Evolutionary conservation across 1,140 invertebrate genomes (phyloP).

Genomic region (Doryteuthis pealeii): DNA sequence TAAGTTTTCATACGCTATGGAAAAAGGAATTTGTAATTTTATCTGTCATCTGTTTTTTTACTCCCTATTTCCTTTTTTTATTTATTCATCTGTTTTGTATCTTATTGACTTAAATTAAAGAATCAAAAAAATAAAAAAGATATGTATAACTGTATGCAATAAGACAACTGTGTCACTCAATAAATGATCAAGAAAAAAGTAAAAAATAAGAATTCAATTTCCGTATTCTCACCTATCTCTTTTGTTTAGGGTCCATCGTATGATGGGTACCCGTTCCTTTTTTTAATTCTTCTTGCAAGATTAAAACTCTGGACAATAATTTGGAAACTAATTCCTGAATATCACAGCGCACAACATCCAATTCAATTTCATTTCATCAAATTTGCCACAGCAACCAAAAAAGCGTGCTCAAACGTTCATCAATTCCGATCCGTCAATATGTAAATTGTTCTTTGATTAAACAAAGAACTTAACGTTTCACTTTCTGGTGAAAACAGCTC

Average conservation of each 20-base stretch:
- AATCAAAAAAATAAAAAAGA: too few species aligned
- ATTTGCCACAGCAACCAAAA: constrained; percentile 71
- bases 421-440: constrained; percentile 66
- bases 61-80: too few species aligned
- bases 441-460: constrained; percentile 72
- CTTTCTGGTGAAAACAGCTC: constrained; percentile 64
- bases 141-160: too few species aligned
- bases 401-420: constrained; percentile 70
- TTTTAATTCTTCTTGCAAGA: constrained; percentile 65
- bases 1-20: too few species aligned
- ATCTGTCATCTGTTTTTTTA: too few species aligned
- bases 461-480: constrained; percentile 77
- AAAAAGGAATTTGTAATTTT: too few species aligned
- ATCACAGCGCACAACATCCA: constrained; percentile 50
- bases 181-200: too few species aligned
- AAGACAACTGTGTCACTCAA: too few species aligned
- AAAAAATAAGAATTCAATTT: too few species aligned
- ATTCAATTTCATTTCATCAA: constrained; percentile 59
- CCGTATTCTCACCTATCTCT: constrained; percentile 25
- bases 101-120: too few species aligned
- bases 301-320: constrained; percentile 70
- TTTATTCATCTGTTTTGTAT: too few species aligned
- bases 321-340: constrained; percentile 67
- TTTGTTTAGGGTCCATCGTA: constrained; percentile 40
- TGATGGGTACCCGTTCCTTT: constrained; percentile 43